Conservation (phyloP, 1,140 invertebrate species). For the Amphibalanus amphitrite region DNA sequence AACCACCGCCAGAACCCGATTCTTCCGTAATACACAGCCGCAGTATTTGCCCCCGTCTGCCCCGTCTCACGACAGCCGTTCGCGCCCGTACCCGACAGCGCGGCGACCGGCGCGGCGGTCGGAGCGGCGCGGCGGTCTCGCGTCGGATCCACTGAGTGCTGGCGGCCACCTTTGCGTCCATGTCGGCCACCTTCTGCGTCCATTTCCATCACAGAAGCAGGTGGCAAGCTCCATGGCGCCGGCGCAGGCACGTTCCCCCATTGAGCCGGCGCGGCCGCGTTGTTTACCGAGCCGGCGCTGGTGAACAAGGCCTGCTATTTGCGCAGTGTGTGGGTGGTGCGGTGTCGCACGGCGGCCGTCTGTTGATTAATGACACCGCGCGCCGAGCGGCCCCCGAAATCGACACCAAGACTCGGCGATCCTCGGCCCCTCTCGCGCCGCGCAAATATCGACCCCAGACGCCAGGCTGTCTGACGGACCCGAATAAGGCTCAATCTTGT, state of each 20-base stretch:
- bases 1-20: too few relatives aligned
- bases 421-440: neutral
- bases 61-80: too few relatives aligned
- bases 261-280: neutral
- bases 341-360: neutral
- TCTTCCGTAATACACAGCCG: too few relatives aligned
- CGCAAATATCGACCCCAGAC: neutral
- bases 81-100: too few relatives aligned
- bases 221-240: neutral
- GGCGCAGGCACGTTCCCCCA: neutral
- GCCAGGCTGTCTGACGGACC: neutral
- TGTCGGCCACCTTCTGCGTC: neutral
- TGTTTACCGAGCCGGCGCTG: neutral
- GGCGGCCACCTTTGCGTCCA: too few relatives aligned
- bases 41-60: too few relatives aligned
- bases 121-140: too few relatives aligned
- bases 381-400: too few relatives aligned
- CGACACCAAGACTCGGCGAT: too few relatives aligned
- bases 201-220: neutral
- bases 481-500: too few relatives aligned
- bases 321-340: neutral
- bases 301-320: neutral
- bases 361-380: neutral
- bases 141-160: too few relatives aligned
- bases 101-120: too few relatives aligned